Conservation (phyloP, 2,113 vertebrate species). For the Hemichromis elongatus region DNA sequence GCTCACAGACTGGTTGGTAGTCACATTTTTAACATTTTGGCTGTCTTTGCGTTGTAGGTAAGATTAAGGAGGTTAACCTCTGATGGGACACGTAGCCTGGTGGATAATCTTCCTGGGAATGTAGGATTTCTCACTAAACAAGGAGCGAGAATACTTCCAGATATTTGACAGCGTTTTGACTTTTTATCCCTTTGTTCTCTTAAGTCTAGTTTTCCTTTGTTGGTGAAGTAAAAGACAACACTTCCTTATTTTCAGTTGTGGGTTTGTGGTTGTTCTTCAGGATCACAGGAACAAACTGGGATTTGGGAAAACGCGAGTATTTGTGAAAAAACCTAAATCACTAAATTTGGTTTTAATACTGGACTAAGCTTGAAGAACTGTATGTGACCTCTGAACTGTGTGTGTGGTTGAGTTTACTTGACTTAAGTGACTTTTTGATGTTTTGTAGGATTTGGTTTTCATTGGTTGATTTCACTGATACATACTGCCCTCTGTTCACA, state of each 20-base stretch:
- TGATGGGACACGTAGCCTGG: rapidly evolving
- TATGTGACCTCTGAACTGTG: background rate
- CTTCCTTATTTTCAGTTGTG: too few species aligned
- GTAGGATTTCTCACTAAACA: too few species aligned
- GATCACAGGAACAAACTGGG: background rate
- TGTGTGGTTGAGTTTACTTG: background rate
- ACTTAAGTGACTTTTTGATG: background rate
- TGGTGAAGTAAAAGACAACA: too few species aligned
- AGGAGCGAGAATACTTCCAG: background rate
- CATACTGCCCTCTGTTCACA: background rate
- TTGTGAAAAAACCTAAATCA: background rate
- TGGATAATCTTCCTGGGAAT: background rate
- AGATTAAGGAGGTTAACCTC: background rate
- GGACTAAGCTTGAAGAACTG: background rate
- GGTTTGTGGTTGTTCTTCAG: background rate
- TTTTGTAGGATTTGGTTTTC: background rate
- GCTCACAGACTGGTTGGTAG: background rate
- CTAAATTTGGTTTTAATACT: background rate
- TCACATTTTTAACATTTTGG: background rate
- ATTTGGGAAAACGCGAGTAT: background rate
- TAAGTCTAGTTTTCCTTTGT: too few species aligned
- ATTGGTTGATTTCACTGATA: background rate
- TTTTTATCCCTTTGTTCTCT: background rate
- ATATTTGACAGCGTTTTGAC: background rate
- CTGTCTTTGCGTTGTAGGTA: background rate